Evolutionary conservation across 2,797 vertebrate species (phyloP).

Genomic region (Lophotriccus pileatus): DNA sequence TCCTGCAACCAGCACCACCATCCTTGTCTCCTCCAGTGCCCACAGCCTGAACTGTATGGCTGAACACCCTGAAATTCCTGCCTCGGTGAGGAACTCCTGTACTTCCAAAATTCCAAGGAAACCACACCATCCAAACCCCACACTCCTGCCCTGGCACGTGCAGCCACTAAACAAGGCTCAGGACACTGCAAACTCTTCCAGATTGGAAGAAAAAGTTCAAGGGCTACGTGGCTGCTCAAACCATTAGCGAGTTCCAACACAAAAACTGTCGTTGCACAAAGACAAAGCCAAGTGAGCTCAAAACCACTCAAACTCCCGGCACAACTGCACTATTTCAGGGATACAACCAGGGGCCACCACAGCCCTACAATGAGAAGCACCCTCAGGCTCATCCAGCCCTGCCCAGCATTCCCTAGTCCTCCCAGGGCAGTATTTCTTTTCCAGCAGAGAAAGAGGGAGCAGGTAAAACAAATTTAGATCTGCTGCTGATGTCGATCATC

Average conservation of each 20-base stretch:
- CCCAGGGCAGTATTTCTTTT: not conserved
- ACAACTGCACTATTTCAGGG: not conserved
- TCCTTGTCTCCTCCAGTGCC: not conserved
- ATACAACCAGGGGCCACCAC: not conserved
- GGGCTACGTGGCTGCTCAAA: not conserved
- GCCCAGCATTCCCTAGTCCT: not conserved
- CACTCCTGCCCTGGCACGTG: not conserved
- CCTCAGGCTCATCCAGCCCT: not conserved
- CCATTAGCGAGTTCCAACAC: not conserved
- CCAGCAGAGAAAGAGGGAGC: not conserved
- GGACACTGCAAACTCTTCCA: not conserved
- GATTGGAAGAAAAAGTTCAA: not conserved
- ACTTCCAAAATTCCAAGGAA: fast-evolving
- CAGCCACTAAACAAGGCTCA: not conserved
- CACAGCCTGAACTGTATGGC: fast-evolving
- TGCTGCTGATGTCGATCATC: not conserved
- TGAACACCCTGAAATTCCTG: not conserved
- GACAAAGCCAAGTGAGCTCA: not conserved
- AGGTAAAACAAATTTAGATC: not conserved
- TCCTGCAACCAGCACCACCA: not conserved
- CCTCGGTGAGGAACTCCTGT: not conserved
- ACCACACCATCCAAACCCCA: not conserved
- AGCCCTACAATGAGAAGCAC: not conserved
- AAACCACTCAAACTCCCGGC: not conserved
- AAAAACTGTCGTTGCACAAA: not conserved